Conservation (phyloP, 2,888 invertebrate genomes). For the Hyppa rectilinea region DNA sequence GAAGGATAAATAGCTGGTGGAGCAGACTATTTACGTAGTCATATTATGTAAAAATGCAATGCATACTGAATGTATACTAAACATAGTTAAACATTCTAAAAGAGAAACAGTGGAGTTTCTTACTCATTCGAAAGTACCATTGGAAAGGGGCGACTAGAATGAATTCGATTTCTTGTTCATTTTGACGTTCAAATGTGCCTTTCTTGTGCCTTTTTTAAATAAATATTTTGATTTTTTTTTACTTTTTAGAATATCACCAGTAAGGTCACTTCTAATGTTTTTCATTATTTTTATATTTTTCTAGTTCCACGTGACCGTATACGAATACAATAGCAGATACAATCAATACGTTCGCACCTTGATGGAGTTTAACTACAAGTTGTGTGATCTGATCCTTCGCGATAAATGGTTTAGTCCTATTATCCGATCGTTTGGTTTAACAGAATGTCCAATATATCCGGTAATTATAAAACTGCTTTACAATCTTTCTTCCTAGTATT, state of each 20-base stretch:
- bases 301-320: constrained; percentile 25
- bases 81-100: too few relatives aligned
- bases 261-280: not conserved
- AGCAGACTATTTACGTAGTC: too few relatives aligned
- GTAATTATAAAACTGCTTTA: constrained; percentile 27
- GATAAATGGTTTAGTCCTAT: constrained; percentile 21
- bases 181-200: too few relatives aligned
- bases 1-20: not conserved
- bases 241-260: not conserved
- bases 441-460: constrained; percentile 25
- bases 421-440: constrained; percentile 19
- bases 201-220: too few relatives aligned
- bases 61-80: too few relatives aligned
- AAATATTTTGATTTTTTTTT: too few relatives aligned
- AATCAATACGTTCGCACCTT: constrained; percentile 45
- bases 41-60: too few relatives aligned
- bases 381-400: constrained; percentile 38
- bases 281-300: not conserved
- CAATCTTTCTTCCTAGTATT: not conserved
- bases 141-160: too few relatives aligned
- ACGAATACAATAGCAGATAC: constrained; percentile 26
- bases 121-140: too few relatives aligned
- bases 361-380: constrained; percentile 47
- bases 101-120: too few relatives aligned
- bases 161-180: too few relatives aligned